Conservation (phyloP, 2,113 vertebrate genomes). For the Edolisoma coerulescens region DNA sequence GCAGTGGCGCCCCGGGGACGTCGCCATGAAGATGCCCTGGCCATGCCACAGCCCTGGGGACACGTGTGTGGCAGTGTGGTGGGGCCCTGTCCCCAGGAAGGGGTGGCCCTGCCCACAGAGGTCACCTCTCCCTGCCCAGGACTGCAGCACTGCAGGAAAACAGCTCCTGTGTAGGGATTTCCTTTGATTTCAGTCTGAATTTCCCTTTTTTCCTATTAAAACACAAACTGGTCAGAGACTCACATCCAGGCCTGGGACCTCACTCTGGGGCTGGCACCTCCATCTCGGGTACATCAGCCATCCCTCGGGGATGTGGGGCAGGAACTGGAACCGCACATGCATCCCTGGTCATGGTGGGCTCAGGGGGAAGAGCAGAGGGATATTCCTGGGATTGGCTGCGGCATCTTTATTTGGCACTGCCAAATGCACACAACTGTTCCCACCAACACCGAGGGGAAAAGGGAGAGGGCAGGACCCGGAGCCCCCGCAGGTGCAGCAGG, state of each 20-base stretch:
- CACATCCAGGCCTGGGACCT: accelerated
- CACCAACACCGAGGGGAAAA: accelerated
- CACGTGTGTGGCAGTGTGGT: accelerated
- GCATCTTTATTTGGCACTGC: not conserved
- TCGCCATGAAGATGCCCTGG: not conserved
- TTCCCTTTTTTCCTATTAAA: not conserved
- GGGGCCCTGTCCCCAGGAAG: not conserved
- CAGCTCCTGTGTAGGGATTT: accelerated
- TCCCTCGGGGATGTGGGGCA: accelerated
- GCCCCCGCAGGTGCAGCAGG: accelerated
- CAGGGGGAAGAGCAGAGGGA: accelerated
- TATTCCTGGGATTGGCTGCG: accelerated
- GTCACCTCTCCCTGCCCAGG: not conserved
- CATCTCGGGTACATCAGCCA: accelerated
- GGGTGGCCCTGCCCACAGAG: accelerated
- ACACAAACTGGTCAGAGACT: accelerated
- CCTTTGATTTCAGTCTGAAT: not conserved
- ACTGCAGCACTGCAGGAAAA: accelerated
- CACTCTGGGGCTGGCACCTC: accelerated
- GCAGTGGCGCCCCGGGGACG: accelerated
- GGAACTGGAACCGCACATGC: accelerated
- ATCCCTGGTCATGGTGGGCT: accelerated
- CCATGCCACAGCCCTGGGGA: accelerated
- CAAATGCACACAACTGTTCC: not conserved
- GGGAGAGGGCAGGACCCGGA: accelerated